Evolutionary conservation across 2,888 invertebrate genomes (phyloP).

Genomic region (Tipula helvola): DNA sequence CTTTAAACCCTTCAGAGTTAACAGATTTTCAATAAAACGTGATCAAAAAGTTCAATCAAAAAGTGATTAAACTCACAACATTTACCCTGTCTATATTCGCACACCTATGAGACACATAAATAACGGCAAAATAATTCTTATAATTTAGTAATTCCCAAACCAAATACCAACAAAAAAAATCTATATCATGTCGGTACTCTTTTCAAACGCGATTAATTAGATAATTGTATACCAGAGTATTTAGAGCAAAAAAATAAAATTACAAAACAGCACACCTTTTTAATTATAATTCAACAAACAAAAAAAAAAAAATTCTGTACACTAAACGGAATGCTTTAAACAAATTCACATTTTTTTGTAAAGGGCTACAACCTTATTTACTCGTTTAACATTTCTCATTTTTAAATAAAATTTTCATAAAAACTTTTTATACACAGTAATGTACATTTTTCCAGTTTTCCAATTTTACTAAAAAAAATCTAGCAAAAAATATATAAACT

Average conservation of each 20-base stretch:
- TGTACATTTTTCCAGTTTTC: not conserved
- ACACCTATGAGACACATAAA: not conserved
- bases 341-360: not conserved
- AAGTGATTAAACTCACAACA: not conserved
- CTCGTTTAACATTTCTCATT: not conserved
- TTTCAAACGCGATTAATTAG: not conserved
- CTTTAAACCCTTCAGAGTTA: too few species aligned
- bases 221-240: not conserved
- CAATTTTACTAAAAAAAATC: not conserved
- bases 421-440: not conserved
- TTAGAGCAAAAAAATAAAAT: not conserved
- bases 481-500: not conserved
- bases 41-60: too few species aligned
- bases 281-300: not conserved
- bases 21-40: too few species aligned
- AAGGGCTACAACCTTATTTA: not conserved
- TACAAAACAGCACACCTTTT: not conserved
- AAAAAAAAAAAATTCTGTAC: not conserved
- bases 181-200: not conserved
- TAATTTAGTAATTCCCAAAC: not conserved
- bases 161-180: not conserved
- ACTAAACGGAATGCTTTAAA: not conserved
- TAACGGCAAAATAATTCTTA: not conserved
- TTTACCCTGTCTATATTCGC: not conserved
- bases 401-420: not conserved